phyloP scores from a whole-genome alignment of 2,797 vertebrate genomes.

The Momotus momota region DNA sequence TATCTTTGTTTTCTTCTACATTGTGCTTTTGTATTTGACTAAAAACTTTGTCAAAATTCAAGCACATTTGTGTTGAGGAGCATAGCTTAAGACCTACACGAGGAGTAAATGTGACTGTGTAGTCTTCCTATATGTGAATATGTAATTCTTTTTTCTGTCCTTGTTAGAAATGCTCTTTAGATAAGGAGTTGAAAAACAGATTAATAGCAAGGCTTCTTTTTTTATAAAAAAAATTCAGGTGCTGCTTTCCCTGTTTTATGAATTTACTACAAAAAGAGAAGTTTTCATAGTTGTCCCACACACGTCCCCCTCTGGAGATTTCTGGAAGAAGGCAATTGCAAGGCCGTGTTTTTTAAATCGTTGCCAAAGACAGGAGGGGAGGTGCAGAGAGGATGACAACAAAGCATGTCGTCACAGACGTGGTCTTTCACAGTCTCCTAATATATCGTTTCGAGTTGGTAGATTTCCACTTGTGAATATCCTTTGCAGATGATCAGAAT shows the following conservation, averaged over 20 bases:
- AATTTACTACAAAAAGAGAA: background rate
- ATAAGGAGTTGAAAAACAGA: background rate
- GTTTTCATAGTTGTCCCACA: rapidly evolving
- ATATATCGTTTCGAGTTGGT: background rate
- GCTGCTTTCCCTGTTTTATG: background rate
- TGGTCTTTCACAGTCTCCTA: background rate
- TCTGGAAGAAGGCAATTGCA: background rate
- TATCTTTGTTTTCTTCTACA: background rate
- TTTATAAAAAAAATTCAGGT: background rate
- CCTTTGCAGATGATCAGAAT: background rate
- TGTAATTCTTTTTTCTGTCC: background rate
- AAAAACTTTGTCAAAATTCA: background rate
- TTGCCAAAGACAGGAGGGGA: background rate
- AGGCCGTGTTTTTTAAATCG: background rate
- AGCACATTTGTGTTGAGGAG: rapidly evolving
- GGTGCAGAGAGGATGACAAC: background rate
- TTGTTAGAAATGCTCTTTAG: background rate
- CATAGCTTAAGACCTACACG: rapidly evolving
- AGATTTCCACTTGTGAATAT: rapidly evolving
- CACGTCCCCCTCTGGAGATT: background rate
- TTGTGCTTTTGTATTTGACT: background rate
- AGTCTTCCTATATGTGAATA: background rate
- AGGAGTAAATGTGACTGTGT: background rate
- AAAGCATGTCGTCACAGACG: background rate
- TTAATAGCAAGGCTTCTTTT: background rate